phyloP scores from a whole-genome alignment of 2,888 invertebrate species.

The Sinodicranocentrus sp. region DNA sequence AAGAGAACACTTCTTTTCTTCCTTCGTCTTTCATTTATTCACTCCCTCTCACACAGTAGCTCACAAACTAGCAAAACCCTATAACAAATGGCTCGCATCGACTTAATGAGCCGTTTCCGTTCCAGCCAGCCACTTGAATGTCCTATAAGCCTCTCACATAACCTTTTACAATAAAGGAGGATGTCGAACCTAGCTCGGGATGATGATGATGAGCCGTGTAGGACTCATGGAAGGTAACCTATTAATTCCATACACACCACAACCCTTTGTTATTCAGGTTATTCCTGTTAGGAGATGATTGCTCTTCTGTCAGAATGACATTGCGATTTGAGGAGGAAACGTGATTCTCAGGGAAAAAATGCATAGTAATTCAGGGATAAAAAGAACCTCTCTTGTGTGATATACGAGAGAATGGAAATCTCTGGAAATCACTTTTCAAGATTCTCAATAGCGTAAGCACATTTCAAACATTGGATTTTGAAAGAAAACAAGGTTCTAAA shows the following conservation, averaged over 20 bases:
- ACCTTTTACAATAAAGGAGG: constrained; percentile 23
- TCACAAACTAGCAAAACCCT: not conserved
- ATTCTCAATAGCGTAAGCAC: no score
- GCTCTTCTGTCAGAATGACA: constrained; percentile 36
- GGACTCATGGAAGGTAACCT: not conserved
- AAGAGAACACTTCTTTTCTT: constrained; percentile 31
- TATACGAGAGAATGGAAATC: no score
- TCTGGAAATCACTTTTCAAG: no score
- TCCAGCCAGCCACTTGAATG: constrained; percentile 64
- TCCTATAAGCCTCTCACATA: constrained; percentile 41
- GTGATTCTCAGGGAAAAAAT: constrained; percentile 24
- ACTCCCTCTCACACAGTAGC: constrained; percentile 17
- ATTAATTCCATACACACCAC: constrained; percentile 27
- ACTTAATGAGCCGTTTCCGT: constrained; percentile 76
- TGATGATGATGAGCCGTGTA: constrained; percentile 11
- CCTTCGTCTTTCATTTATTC: constrained; percentile 18
- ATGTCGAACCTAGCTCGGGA: not conserved
- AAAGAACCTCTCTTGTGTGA: no score
- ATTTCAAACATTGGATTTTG: no score
- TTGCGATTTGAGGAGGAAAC: constrained; percentile 34
- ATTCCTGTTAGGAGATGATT: not conserved
- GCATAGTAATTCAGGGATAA: no score
- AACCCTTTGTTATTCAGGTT: constrained; percentile 29
- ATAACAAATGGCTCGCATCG: constrained; percentile 73
- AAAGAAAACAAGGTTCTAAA: no score